phyloP scores from a whole-genome alignment of 2,113 vertebrate species.

The Columbina picui region DNA sequence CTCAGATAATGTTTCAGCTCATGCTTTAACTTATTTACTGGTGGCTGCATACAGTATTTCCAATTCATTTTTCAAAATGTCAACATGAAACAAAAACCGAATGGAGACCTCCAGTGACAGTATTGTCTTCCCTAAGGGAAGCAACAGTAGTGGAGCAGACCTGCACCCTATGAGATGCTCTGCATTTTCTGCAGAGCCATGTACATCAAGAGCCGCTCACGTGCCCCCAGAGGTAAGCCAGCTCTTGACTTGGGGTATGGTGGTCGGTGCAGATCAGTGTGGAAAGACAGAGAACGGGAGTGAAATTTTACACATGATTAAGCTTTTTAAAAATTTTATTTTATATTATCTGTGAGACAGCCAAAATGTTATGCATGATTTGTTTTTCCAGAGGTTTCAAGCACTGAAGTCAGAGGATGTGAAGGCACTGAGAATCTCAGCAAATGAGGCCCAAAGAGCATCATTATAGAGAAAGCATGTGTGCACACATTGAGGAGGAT shows the following conservation, averaged over 20 bases:
- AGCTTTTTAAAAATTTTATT: not conserved
- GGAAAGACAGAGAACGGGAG: not conserved
- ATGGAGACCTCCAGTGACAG: not conserved
- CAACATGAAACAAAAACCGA: not conserved
- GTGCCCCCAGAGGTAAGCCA: not conserved
- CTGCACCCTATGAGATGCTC: not conserved
- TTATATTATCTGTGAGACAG: not conserved
- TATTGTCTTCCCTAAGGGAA: not conserved
- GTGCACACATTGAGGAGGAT: not conserved
- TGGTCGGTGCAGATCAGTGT: not conserved
- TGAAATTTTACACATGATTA: not conserved
- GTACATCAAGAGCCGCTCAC: accelerated
- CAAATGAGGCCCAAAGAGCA: constrained; percentile 33
- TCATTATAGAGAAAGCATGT: not conserved
- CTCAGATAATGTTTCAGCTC: not conserved
- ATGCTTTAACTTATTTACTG: not conserved
- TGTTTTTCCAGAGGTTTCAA: not conserved
- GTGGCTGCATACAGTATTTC: not conserved
- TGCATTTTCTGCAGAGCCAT: accelerated
- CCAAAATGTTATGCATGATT: not conserved
- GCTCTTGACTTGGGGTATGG: not conserved
- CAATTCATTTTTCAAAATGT: not conserved
- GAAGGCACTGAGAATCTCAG: not conserved
- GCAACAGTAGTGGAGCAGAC: not conserved
- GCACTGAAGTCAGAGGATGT: not conserved